These are phyloP conservation scores for Phthorimaea operculella DNA, from an alignment of 1,140 invertebrate genomes.

Conservation along the genomic window DNA sequence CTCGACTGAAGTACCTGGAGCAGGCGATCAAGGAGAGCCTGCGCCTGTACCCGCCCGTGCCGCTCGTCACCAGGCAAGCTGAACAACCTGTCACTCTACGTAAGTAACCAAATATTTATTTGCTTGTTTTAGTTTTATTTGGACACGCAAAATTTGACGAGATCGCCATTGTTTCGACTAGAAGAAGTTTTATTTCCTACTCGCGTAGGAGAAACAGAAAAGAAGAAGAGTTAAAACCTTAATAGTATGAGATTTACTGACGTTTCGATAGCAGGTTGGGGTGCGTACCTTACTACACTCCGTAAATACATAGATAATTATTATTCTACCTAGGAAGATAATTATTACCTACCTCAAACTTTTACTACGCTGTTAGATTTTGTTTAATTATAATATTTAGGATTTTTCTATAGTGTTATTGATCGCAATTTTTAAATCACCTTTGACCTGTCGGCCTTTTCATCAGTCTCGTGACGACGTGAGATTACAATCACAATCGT, in stretches of 20 bases:
- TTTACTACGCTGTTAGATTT: too few relatives aligned
- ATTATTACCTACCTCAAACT: too few relatives aligned
- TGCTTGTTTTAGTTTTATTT: not conserved
- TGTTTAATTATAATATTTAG: too few relatives aligned
- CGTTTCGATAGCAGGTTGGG: not conserved
- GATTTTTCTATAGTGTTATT: too few relatives aligned
- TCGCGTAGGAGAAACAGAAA: not conserved
- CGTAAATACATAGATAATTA: too few relatives aligned
- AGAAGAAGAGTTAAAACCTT: too few relatives aligned
- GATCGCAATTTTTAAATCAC: too few relatives aligned
- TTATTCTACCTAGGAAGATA: too few relatives aligned
- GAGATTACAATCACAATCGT: too few relatives aligned
- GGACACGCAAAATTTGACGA: not conserved
- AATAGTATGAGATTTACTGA: not conserved
- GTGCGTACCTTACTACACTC: not conserved
- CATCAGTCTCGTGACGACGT: too few relatives aligned
- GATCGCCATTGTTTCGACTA: not conserved
- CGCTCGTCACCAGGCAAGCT: conserved; percentile 69
- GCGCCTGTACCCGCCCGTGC: conserved; percentile 73
- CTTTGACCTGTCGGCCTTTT: too few relatives aligned
- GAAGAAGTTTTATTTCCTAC: not conserved
- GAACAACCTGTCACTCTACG: conserved; percentile 63
- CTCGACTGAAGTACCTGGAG: conserved; percentile 72
- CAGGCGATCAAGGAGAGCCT: conserved; percentile 73
- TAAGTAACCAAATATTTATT: conserved; percentile 14